Evolutionary conservation across 1,140 invertebrate genomes (phyloP), one percentile per base, ranked within the genome.

Genomic region (Goniozus legneri): DNA sequence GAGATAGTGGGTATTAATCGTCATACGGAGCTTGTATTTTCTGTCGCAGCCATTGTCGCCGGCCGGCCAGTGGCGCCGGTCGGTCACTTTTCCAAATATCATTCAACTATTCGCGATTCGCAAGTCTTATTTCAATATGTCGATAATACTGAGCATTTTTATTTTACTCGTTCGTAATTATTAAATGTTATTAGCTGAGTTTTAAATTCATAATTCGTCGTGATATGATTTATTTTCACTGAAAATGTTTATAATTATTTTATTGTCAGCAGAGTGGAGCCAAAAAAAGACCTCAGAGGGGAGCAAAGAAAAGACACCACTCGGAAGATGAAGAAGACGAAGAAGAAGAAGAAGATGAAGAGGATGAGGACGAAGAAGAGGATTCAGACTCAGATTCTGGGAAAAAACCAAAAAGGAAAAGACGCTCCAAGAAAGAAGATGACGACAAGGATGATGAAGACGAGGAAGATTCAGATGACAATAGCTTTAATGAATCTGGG

Each of bases 381-480:
- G 70, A 73, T 3, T 69, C 70, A 14, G 70, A 73, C 41, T 70
- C 69, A 22, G 71, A 75, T 31, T 56, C 60, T 43, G 69, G 64
- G 31, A 75, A 72, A 34, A 69, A 71, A 47, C 65, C 71, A 16
- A 70, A 72, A 43, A 69, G 64, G 40, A 75, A 71, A 61, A 62
- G 69, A 53, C 67, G 65, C 32, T 56, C 64, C 13, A 75, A 73
- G 44, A 67, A 69, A 52, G 71, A 75, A n/a, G 73, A 76, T 8
- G 73, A 78, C 2, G 77, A 74, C 4, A 70, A 77, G 2, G 76
- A 78, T 10, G 73, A 75, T 7, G 69, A 74, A 8, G 74, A 76
- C 0, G 73, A 76, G 3, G 74, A 76, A 7, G 77, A 78, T 42
- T 76, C 74, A 3, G 69, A 71, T 49, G 76, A 77, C 16, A 70